Evolutionary conservation across 1,140 invertebrate species (phyloP), one percentile per base, ranked within the genome.

Genomic region (Wiebesia pumilae): DNA sequence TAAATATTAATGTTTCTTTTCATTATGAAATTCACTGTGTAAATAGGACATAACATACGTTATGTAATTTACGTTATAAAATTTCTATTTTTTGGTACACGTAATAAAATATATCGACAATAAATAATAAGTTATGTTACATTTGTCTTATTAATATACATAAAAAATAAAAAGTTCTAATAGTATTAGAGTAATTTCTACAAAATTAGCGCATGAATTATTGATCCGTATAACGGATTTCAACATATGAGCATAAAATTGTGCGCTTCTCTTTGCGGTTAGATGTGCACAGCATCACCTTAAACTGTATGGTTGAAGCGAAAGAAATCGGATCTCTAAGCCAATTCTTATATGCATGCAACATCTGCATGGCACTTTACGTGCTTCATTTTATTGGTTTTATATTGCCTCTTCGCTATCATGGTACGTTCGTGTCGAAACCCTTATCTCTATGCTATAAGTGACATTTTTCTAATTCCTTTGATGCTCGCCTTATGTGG

Each of bases 371-470:
- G 81, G 54, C 80, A 71, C 71, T 82, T 86, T 35, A 82, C 85
- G 81, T 87, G 81, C 81, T 83, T 83, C 85, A 40, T 43, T 87
- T 87, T 87, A 87, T 87, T 87, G 85, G 81, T 81, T 87, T 87
- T 87, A 83, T 83, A 87, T 83, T 87, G 75, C 81, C 38, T 83
- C 38, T 51, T 62, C 30, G 30, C 62, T 87, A 87, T 87, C 78
- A 87, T 83, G 73, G 81, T 75, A 87, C 75, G 81, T 87, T 87
- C 85, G 81, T 87, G 85, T 83, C 30, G 47, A 33, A 71, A 30
- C 40, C 77, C 12, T 78, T 67, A 84, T 67, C n/a, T 9, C 35
- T 2, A 14, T 12, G 35, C 3, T 14, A 10, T 62, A 62, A 27
- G 30, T 7, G 19, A 12, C 43, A 19, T 10, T 27, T 73, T 24